Evolutionary conservation across 2,888 invertebrate genomes (phyloP).

Genomic region (Exephanes ischioxanthus): DNA sequence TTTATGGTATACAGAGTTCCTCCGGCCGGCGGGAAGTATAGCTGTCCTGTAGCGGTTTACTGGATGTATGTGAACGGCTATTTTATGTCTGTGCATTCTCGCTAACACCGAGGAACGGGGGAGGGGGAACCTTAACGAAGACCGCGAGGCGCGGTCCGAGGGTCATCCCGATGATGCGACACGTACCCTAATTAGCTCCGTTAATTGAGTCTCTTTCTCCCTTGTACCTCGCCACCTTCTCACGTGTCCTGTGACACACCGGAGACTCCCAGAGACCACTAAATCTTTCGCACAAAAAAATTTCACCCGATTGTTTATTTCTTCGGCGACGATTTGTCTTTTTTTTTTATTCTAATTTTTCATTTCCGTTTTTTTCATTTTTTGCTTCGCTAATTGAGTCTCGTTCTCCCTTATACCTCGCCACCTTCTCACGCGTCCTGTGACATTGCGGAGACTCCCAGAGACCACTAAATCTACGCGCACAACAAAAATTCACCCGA

Average conservation of each 20-base stretch:
- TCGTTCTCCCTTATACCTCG: slow-evolving; percentile 11
- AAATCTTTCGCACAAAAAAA: neutral
- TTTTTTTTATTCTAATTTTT: neutral
- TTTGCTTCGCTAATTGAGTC: slow-evolving; percentile 56
- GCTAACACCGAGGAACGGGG: slow-evolving; percentile 16
- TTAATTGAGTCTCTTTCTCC: slow-evolving; percentile 52
- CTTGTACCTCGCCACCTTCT: slow-evolving; percentile 32
- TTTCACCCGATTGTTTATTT: neutral
- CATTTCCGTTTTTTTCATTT: neutral
- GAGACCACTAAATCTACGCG: too few species aligned
- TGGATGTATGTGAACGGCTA: slow-evolving; percentile 7
- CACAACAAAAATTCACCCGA: too few species aligned
- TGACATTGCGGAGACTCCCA: neutral
- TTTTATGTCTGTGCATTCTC: slow-evolving; percentile 24
- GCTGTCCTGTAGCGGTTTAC: neutral
- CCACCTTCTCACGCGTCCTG: slow-evolving; percentile 21
- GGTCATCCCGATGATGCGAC: slow-evolving; percentile 45
- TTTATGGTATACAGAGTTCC: slow-evolving; percentile 12
- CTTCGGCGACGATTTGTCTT: neutral
- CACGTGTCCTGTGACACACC: slow-evolving; percentile 8
- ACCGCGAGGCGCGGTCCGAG: slow-evolving; percentile 27
- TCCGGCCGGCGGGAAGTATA: slow-evolving; percentile 10
- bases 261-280: neutral
- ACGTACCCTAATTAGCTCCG: slow-evolving; percentile 57
- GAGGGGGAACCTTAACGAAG: slow-evolving; percentile 54